Conservation (phyloP, 1,140 invertebrate genomes). For the Prorops nasuta region DNA sequence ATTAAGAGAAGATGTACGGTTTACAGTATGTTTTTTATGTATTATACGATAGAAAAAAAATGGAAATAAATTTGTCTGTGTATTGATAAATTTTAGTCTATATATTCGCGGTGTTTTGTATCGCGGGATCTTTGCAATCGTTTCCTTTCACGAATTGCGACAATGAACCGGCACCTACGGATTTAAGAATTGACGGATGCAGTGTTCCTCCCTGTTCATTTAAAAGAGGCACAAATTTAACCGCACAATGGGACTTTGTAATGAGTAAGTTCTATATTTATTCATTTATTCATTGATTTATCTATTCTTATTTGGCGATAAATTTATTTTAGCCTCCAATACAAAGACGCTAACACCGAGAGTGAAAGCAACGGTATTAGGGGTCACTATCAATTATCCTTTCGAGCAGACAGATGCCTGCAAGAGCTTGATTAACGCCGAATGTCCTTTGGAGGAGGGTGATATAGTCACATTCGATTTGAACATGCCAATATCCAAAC, state of each 20-base stretch:
- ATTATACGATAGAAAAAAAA: no score
- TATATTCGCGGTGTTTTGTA: slow-evolving; percentile 18
- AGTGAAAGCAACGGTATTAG: slow-evolving; percentile 18
- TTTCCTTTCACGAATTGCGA: slow-evolving; percentile 20
- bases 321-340: slow-evolving; percentile 23
- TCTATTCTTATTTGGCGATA: not conserved
- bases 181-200: slow-evolving; percentile 26
- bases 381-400: slow-evolving; percentile 9
- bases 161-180: slow-evolving; percentile 8
- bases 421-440: slow-evolving; percentile 14
- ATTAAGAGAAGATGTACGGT: no score
- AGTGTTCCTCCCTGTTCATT: slow-evolving; percentile 22
- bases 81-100: no score
- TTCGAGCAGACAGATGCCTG: slow-evolving; percentile 36
- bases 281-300: not conserved
- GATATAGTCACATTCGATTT: slow-evolving; percentile 35
- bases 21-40: no score
- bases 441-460: slow-evolving; percentile 36
- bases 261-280: slow-evolving; percentile 25
- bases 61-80: no score
- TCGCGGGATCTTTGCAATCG: slow-evolving; percentile 21
- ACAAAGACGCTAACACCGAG: slow-evolving; percentile 20
- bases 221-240: slow-evolving; percentile 14
- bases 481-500: slow-evolving; percentile 26
- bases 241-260: slow-evolving; percentile 27